Percentiles rank a stretch among this genome's conserved stretches.
phyloP scores from a whole-genome alignment of 2,113 vertebrate genomes.

The Pachycephala philippinensis region DNA sequence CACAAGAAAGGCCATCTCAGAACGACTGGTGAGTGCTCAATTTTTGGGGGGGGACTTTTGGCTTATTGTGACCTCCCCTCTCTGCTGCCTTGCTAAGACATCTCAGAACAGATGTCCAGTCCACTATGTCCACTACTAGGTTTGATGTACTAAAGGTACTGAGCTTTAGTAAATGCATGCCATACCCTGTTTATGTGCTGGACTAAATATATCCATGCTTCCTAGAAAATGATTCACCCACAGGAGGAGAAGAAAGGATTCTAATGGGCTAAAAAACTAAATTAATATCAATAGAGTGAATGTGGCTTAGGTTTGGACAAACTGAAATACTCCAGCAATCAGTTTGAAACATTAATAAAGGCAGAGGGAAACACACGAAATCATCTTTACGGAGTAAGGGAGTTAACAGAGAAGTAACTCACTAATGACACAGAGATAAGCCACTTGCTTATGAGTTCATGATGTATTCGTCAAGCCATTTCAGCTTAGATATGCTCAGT shows the following conservation, averaged over 20 bases:
- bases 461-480: background rate
- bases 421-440: background rate
- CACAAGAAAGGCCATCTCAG: background rate
- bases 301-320: background rate
- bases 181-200: background rate
- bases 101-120: background rate
- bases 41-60: background rate
- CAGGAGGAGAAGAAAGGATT: background rate
- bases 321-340: background rate
- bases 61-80: background rate
- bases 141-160: background rate
- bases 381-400: background rate
- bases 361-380: background rate
- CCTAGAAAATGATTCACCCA: background rate
- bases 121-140: background rate
- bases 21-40: fast-evolving
- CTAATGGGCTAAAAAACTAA: background rate
- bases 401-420: background rate
- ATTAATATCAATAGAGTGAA: background rate
- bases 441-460: background rate
- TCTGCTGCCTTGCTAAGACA: background rate
- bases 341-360: background rate
- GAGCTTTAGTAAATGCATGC: background rate
- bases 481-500: slow-evolving; percentile 7
- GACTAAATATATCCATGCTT: background rate